Conservation (phyloP, 1,140 invertebrate genomes). For the Stratiolaelaps scimitus region DNA sequence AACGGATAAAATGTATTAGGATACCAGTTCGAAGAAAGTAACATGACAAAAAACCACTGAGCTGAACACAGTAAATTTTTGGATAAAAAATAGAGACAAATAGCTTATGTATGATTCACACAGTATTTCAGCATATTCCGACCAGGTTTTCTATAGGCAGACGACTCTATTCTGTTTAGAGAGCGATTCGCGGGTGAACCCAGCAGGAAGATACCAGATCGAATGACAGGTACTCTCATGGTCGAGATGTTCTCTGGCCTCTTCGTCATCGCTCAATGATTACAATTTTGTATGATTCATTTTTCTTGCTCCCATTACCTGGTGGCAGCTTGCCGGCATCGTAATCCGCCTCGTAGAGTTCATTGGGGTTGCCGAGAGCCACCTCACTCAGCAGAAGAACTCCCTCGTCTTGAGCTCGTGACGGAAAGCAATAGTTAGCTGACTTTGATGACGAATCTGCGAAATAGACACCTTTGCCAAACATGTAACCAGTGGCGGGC, state of each 20-base stretch:
- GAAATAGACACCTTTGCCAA: constrained; percentile 49
- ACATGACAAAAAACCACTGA: too few relatives aligned
- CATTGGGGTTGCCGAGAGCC: constrained; percentile 41
- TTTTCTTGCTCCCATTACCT: too few relatives aligned
- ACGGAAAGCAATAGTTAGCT: constrained; percentile 51
- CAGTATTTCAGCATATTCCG: too few relatives aligned
- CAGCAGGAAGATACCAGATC: neutral
- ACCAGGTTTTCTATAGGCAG: neutral
- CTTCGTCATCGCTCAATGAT: too few relatives aligned
- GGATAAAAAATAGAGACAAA: too few relatives aligned
- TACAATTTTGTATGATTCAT: too few relatives aligned
- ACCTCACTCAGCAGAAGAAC: constrained; percentile 48
- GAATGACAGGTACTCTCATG: too few relatives aligned
- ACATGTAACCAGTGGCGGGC: constrained; percentile 49
- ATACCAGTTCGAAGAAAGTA: too few relatives aligned
- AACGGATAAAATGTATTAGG: too few relatives aligned
- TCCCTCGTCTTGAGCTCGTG: constrained; percentile 42
- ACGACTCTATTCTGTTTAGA: neutral
- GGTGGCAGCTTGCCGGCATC: constrained; percentile 39
- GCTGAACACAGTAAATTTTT: too few relatives aligned
- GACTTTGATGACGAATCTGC: constrained; percentile 52
- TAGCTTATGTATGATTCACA: too few relatives aligned
- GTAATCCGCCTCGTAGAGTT: constrained; percentile 39
- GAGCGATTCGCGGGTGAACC: neutral
- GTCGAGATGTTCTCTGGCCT: too few relatives aligned